A percentile compares a stretch with the other conserved stretches of the same genome.
These are phyloP conservation scores for Lagopus leucura DNA, from an alignment of 2,113 vertebrate species.

Conservation along the genomic window DNA sequence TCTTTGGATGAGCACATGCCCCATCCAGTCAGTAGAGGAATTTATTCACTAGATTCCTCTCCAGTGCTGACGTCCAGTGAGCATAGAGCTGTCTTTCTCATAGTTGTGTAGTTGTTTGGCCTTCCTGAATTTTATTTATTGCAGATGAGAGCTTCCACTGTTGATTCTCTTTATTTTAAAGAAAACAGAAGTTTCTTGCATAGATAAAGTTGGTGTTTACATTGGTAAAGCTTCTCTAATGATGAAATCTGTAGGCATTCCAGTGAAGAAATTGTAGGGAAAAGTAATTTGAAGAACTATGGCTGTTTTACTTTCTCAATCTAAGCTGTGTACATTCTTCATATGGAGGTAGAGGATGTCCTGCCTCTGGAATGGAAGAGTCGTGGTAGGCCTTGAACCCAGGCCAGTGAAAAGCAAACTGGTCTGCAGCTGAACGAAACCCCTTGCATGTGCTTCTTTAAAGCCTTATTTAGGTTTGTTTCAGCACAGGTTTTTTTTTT, in stretches of 20 bases:
- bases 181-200: background rate
- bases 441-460: background rate
- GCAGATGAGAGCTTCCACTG: background rate
- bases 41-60: background rate
- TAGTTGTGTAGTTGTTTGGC: background rate
- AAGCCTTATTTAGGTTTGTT: background rate
- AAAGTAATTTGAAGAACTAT: background rate
- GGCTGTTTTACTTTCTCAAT: background rate
- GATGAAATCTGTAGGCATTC: background rate
- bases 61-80: background rate
- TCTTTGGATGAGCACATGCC: rapidly evolving
- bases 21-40: background rate
- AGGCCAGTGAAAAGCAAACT: background rate
- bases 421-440: background rate
- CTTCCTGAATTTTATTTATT: background rate
- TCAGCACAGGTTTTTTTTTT: background rate
- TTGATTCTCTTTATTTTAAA: background rate
- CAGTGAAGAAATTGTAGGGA: background rate
- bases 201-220: background rate
- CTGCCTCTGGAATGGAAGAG: background rate
- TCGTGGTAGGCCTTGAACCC: background rate
- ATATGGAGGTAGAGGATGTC: background rate
- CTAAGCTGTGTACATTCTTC: background rate
- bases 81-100: background rate
- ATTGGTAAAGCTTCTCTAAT: background rate